Base-by-base conservation (phyloP, 2,797 vertebrate species). In the Melanotaenia parkinsoni region DNA sequence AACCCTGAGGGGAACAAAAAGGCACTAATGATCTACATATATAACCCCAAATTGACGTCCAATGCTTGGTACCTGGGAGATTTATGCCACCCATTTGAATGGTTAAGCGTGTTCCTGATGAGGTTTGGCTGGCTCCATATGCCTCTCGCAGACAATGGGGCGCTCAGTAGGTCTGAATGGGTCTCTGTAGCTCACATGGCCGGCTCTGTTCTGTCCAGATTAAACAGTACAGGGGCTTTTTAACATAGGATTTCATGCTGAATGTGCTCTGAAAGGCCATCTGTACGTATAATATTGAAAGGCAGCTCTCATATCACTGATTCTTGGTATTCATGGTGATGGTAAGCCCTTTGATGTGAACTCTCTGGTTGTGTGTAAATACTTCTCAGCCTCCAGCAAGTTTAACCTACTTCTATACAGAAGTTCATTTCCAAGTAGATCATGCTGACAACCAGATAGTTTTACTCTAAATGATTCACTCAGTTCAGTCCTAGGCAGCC, bases 21-120 rank as follows among this genome's bases (percentile, higher is more conserved):
- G 63, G 70, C 82, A 71, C 84, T 94, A 92, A 93, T 94, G 88
- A 91, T 87, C 80, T 85, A 86, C 88, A 93, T 92, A 92, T 89
- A 91, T 89, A 93, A 91, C 76, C 78, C 65, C 83, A 90, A 92
- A 92, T 89, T 91, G 90, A 91, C 86, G 24, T 84, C 69, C 77
- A 90, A 88, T 80, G 82, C 79, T 18, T 65, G 82, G 71, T 88
- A 90, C 88, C 88, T 89, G 75, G 72, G 89, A 91, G 88, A 93
- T 92, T 91, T 89, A 93, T 91, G 79, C 82, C 74, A 72, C 76
- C 78, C 86, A 88, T 89, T 90, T 90, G 84, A 90, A 90, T 91
- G 82, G 82, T 86, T 88, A 88, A 89, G 86, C 71, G 40, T 89
- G 86, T 87, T 92, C 80, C 83, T 84, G 82, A 89, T 90, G 72